Evolutionary conservation across 2,888 invertebrate genomes (phyloP).

Genomic region (Pandemis heparana): DNA sequence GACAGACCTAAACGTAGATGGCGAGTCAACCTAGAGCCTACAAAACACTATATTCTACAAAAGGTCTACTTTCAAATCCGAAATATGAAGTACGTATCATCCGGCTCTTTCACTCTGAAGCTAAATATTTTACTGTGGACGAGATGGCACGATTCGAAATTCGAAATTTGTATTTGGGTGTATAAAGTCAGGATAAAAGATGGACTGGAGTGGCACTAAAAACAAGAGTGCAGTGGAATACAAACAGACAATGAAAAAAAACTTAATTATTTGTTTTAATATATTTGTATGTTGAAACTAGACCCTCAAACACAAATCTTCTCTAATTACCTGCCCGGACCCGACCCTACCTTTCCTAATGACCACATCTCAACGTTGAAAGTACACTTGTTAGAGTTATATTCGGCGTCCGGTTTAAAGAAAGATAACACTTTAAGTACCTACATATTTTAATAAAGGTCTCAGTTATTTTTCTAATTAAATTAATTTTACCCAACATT

Average conservation of each 20-base stretch:
- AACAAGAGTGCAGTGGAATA: not conserved
- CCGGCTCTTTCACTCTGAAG: too few relatives aligned
- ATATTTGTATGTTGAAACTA: constrained; percentile 1
- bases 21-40: too few relatives aligned
- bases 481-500: not conserved
- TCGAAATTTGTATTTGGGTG: too few relatives aligned
- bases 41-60: too few relatives aligned
- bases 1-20: too few relatives aligned
- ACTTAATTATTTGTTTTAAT: not conserved
- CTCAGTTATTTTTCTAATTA: not conserved
- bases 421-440: constrained; percentile 3
- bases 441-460: not conserved
- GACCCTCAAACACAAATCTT: constrained; percentile 17
- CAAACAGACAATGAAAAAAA: not conserved
- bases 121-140: too few relatives aligned
- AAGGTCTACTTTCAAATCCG: too few relatives aligned
- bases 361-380: constrained; percentile 17
- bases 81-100: too few relatives aligned
- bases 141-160: too few relatives aligned
- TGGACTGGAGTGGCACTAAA: too few relatives aligned
- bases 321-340: constrained; percentile 11
- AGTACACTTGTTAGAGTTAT: constrained; percentile 8
- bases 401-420: not conserved
- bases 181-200: too few relatives aligned
- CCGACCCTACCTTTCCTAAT: constrained; percentile 24